Evolutionary conservation across 2,797 vertebrate species (phyloP).

Genomic region (Pterois miles): DNA sequence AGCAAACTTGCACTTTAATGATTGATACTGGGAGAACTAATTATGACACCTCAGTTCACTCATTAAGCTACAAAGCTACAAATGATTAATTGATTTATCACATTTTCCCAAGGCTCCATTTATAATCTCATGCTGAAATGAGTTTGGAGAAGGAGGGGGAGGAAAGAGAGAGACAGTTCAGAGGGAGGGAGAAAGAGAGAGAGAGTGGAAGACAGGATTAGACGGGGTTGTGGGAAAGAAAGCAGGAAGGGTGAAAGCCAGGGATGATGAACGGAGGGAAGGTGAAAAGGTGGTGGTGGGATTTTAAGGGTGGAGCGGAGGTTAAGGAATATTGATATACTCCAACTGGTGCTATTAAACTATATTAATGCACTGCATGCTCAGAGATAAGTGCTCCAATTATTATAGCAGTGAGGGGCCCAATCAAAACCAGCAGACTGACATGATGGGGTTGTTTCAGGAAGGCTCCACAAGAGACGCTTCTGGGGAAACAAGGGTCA

Average conservation of each 20-base stretch:
- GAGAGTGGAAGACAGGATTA: neutral
- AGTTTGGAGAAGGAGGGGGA: constrained; percentile 54
- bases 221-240: neutral
- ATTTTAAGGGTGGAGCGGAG: constrained; percentile 59
- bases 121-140: constrained; percentile 85
- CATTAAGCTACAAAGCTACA: constrained; percentile 79
- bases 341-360: constrained; percentile 44
- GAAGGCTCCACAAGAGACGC: neutral
- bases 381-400: constrained; percentile 34
- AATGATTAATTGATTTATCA: constrained; percentile 89
- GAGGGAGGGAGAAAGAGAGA: neutral
- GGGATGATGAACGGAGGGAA: constrained; percentile 49
- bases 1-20: constrained; percentile 79
- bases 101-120: constrained; percentile 82
- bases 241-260: constrained; percentile 1
- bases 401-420: neutral
- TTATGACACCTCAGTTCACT: constrained; percentile 84
- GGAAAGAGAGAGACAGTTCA: constrained; percentile 4
- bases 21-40: constrained; percentile 82
- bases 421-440: constrained; percentile 23
- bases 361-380: constrained; percentile 40
- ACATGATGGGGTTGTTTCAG: neutral
- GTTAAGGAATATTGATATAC: constrained; percentile 75
- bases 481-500: neutral
- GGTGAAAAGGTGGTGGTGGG: constrained; percentile 47